phyloP scores from a whole-genome alignment of 2,888 invertebrate genomes.

The Athrips mouffetella region DNA sequence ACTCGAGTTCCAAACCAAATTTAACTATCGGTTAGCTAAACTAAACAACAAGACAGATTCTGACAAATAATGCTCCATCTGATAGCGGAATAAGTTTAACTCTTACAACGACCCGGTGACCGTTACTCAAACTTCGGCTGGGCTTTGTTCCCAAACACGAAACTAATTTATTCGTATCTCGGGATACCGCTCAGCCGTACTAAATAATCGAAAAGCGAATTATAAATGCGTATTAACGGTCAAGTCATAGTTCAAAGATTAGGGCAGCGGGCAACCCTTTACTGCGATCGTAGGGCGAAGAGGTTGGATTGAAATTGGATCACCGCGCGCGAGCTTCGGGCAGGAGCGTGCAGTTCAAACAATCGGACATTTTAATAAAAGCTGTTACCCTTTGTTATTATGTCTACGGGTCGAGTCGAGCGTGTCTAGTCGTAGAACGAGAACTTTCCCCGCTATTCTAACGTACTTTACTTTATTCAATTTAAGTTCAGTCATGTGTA shows the following conservation, averaged over 20 bases:
- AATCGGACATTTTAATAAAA: constrained; percentile 60
- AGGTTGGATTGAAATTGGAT: constrained; percentile 66
- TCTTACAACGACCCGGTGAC: constrained; percentile 68
- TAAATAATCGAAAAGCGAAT: constrained; percentile 77
- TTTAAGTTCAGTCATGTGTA: not conserved
- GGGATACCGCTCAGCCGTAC: constrained; percentile 59
- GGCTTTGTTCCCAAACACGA: constrained; percentile 75
- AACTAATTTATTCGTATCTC: constrained; percentile 77
- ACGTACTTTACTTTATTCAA: constrained; percentile 9
- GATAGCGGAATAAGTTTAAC: constrained; percentile 58
- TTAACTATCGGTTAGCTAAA: constrained; percentile 44
- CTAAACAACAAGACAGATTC: constrained; percentile 52
- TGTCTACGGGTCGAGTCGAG: constrained; percentile 21
- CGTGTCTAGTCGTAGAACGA: constrained; percentile 4
- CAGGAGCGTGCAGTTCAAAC: constrained; percentile 52
- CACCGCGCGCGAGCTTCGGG: constrained; percentile 38
- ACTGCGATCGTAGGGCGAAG: constrained; percentile 56
- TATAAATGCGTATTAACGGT: constrained; percentile 79
- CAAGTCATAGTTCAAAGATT: constrained; percentile 79
- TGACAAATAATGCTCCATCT: constrained; percentile 50
- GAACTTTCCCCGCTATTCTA: constrained; percentile 6
- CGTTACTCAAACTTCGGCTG: constrained; percentile 71
- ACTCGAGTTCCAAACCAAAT: constrained; percentile 31
- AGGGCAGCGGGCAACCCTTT: constrained; percentile 74
- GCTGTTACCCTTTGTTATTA: constrained; percentile 38